Evolutionary conservation across 2,113 vertebrate species (phyloP), one percentile per base, ranked within the genome.

Genomic region (Thunnus thynnus): DNA sequence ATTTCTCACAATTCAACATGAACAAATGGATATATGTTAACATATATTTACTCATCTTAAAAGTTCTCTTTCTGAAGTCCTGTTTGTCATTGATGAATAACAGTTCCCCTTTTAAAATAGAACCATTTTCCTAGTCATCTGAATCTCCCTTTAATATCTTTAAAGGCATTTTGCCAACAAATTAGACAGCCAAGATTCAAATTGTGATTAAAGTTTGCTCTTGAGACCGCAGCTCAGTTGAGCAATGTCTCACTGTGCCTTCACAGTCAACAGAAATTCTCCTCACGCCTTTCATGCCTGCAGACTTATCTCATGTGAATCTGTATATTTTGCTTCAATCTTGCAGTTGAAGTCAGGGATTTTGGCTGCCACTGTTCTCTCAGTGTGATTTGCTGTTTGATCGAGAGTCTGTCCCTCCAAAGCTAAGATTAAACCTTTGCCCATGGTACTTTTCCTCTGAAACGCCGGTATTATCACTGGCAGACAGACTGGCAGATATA

Each of bases 111-210:
- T 56, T 9, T 20, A 32, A 36, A 55, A 27, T 1, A 3, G 17
- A 50, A 14, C 4, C 14, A 25, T 82, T 27, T 25, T 32, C 48
- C 3, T 16, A 3, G 13, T 46, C 20, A 4, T 44, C 72, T 51
- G 16, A 67, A 72, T 76, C 61, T 46, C 51, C 20, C 67, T 56
- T 74, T 86, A 86, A 82, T 87, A 65, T 50, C n/a, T 80, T 72
- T 72, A 10, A 67, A 60, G 79, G 70, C 79, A 68, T 58, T 72
- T 86, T 78, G 80, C 83, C 87, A 89, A 22, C 62, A 55, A 36
- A 51, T 64, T 32, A 2, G 32, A 71, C 58, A 41, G 80, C 85
- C 78, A 83, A 80, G 41, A 80, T 82, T 72, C 30, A 79, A 81
- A 82, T 82, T 68, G 65, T 78, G 79, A 81, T 83, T 73, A 70